These are phyloP conservation scores for Montipora sp. DNA, from an alignment of 64 coral and sea anemone species.

Conservation along the genomic window DNA sequence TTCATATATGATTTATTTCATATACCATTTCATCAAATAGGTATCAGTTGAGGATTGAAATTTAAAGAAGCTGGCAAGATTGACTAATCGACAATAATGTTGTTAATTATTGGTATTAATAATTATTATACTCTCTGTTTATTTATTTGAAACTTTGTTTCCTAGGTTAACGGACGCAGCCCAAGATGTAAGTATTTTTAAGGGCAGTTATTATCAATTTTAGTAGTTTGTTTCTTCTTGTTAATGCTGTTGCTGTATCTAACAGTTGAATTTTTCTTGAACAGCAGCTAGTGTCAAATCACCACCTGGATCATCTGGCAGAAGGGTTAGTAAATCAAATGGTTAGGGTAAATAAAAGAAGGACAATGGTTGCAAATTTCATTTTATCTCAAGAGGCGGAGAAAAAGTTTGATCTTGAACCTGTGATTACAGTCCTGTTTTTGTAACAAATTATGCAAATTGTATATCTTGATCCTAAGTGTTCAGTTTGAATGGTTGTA, in stretches of 20 bases:
- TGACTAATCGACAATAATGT: neutral
- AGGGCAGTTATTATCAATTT: neutral
- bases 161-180: slow-evolving; percentile 84
- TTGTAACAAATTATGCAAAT: no score
- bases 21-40: no score
- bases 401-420: no score
- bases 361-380: no score
- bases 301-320: slow-evolving; percentile 37
- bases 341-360: no score
- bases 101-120: neutral
- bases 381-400: no score
- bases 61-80: no score
- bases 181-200: slow-evolving; percentile 76
- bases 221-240: neutral
- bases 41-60: no score
- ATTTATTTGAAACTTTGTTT: neutral
- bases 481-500: no score
- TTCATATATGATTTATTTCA: no score
- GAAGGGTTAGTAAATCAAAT: slow-evolving; percentile 25
- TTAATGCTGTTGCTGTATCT: neutral
- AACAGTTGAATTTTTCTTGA: neutral
- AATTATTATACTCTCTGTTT: neutral
- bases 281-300: slow-evolving; percentile 35
- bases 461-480: no score
- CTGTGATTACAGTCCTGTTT: no score